Conservation (phyloP, 1,140 invertebrate genomes). For the Zophobas atratus region DNA sequence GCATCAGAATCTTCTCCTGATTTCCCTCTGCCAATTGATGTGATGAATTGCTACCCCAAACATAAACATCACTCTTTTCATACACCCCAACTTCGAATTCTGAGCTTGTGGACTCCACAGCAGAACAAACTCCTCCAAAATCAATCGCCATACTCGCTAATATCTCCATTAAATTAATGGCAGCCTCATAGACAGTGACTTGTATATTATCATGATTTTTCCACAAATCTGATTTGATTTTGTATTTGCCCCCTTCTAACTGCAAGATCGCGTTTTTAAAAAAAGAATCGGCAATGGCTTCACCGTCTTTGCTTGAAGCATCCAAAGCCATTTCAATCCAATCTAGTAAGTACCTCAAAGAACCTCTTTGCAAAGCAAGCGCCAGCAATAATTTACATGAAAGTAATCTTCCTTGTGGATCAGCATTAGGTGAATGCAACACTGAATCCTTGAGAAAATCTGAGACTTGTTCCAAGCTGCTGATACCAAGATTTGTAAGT, state of each 20-base stretch:
- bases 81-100: constrained; percentile 61
- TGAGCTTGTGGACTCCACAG: constrained; percentile 46
- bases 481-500: constrained; percentile 72
- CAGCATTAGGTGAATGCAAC: constrained; percentile 70
- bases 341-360: constrained; percentile 75
- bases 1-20: constrained; percentile 75
- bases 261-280: constrained; percentile 60
- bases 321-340: constrained; percentile 78
- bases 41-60: constrained; percentile 81
- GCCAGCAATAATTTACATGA: constrained; percentile 74
- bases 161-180: constrained; percentile 72
- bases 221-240: constrained; percentile 45
- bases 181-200: constrained; percentile 71
- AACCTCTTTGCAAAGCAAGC: constrained; percentile 75
- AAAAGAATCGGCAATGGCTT: constrained; percentile 43
- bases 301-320: constrained; percentile 57
- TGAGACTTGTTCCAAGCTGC: constrained; percentile 72
- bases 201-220: constrained; percentile 47
- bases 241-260: constrained; percentile 57
- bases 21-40: constrained; percentile 76
- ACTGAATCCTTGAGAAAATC: constrained; percentile 73
- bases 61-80: constrained; percentile 73
- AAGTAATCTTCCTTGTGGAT: constrained; percentile 70
- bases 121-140: constrained; percentile 58
- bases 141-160: constrained; percentile 67